A percentile compares a stretch with the other conserved stretches of the same genome.
Conservation (phyloP, 92 coral and sea anemone genomes). For the Siderastrea siderea region DNA sequence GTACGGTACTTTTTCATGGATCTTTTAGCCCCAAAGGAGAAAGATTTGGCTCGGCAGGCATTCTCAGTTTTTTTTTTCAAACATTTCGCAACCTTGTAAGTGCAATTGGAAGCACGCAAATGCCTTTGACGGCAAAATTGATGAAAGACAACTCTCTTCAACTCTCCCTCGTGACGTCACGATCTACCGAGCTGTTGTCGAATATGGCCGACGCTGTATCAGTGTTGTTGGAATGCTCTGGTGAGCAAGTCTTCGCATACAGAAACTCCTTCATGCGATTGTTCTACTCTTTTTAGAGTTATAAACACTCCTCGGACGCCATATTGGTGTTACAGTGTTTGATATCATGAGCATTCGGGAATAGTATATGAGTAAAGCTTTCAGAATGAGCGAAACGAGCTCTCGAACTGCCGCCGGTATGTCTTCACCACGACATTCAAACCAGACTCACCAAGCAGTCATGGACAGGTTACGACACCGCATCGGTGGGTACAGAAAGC, state of each 20-base stretch:
- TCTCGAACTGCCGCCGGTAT: constrained; percentile 79
- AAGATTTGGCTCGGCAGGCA: background rate
- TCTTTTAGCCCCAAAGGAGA: background rate
- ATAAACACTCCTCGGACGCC: background rate
- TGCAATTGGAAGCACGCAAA: background rate
- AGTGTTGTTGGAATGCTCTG: constrained; percentile 42
- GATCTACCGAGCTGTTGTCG: constrained; percentile 59
- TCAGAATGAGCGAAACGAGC: constrained; percentile 81
- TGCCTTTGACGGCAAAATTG: constrained; percentile 25
- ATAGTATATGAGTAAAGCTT: background rate
- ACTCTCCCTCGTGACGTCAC: constrained; percentile 69
- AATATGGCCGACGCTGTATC: constrained; percentile 66
- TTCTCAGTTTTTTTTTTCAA: background rate
- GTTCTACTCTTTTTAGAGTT: background rate
- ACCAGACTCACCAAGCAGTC: constrained; percentile 80
- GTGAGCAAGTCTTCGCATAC: constrained; percentile 11
- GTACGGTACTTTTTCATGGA: background rate
- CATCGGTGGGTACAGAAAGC: constrained; percentile 84
- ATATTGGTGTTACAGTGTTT: constrained; percentile 4
- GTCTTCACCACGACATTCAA: constrained; percentile 77
- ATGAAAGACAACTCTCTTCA: constrained; percentile 51
- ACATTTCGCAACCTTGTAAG: background rate
- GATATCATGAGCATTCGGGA: background rate
- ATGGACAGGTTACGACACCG: constrained; percentile 94
- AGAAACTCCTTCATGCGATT: background rate